Conservation (phyloP, 1,140 invertebrate genomes). For the Atopsyche davidsoni region DNA sequence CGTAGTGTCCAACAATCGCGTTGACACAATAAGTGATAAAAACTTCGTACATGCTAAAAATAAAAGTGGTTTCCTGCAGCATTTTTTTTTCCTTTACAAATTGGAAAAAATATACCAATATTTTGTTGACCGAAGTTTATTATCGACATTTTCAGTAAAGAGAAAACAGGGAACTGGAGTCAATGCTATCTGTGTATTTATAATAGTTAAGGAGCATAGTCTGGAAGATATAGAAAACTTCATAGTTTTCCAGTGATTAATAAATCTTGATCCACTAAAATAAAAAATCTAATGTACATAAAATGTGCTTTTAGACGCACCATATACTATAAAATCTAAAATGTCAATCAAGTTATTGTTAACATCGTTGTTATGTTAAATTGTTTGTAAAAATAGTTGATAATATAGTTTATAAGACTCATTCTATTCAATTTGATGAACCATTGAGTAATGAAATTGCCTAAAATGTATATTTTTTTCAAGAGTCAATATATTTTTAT, state of each 20-base stretch:
- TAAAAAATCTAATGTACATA: slow-evolving; percentile 1
- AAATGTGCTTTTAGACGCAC: slow-evolving; percentile 24
- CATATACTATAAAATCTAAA: slow-evolving; percentile 16
- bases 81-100: too few relatives aligned
- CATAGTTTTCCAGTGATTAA: not conserved
- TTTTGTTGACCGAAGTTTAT: too few relatives aligned
- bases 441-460: slow-evolving; percentile 17
- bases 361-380: slow-evolving; percentile 27
- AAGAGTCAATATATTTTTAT: too few relatives aligned
- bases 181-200: slow-evolving; percentile 3
- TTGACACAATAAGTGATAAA: too few relatives aligned
- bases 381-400: slow-evolving; percentile 23
- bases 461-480: slow-evolving; percentile 14
- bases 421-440: slow-evolving; percentile 9
- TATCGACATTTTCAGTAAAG: too few relatives aligned
- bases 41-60: too few relatives aligned
- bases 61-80: too few relatives aligned
- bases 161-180: too few relatives aligned
- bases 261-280: not conserved
- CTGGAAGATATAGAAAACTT: not conserved
- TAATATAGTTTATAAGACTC: slow-evolving; percentile 13
- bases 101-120: too few relatives aligned
- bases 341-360: slow-evolving; percentile 29
- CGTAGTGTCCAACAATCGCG: too few relatives aligned
- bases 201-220: too few relatives aligned